Base-by-base conservation (phyloP, 2,888 invertebrate species). In the Griposia aprilina region DNA sequence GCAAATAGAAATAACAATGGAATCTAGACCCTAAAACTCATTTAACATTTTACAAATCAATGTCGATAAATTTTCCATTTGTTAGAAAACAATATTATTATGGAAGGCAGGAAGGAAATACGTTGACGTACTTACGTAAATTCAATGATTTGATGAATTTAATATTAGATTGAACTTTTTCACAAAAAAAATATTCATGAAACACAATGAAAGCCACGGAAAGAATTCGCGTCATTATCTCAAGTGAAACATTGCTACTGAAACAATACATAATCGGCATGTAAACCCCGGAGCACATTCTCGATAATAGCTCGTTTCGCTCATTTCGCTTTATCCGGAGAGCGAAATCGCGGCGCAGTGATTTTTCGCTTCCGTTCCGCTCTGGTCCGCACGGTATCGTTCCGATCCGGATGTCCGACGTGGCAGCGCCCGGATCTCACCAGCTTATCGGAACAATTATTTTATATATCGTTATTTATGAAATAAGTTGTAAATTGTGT, bases 291-390 rank as follows among this genome's bases (percentile, higher is more conserved):
- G 50, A 48, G 57, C 65, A 76, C 75, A 59, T 3, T 36, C n/a
- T 15, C 68, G 76, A 78, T 83, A 76, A 83, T 88, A 76, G 48
- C 70, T 69, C 50, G 36, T 57, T 83, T 78, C 57, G 78, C 62
- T 83, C 57, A 80, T 80, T 80, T 83, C 59, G 70, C 77, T 78
- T 81, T 82, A 80, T 74, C 69, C 81, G 82, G 80, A 83, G 84
- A 80, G 69, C 75, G 70, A 82, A 67, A 84, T 87, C 80, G 84
- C 50, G 26, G 69, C 68, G 75, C 73, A 59, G 76, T 86, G 81
- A 89, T 88, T 84, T 84, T 89, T 81, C 76, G 59, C 74, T 80
- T 89, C 86, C 88, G 80, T 70, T 78, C 59, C 73, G 79, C 48
- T 72, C 63, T 45, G 36, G 63, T 65, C 66, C 60, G 70, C 79